These are phyloP conservation scores for Cottoperca gobio DNA, from an alignment of 2,797 vertebrate species.

Conservation along the genomic window DNA sequence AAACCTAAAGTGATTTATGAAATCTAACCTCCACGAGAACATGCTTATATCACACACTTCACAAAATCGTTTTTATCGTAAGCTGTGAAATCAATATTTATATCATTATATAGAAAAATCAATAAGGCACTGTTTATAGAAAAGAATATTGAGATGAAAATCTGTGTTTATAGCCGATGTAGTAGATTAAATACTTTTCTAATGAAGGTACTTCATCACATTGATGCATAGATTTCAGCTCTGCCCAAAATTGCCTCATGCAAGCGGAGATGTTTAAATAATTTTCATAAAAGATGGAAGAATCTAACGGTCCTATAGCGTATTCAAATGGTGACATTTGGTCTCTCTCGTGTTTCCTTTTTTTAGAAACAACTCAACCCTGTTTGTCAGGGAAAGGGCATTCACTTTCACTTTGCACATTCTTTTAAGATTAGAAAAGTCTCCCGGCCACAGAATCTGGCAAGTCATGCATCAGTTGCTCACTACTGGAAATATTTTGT, in stretches of 20 bases:
- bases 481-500: neutral
- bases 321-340: slow-evolving; percentile 46
- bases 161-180: neutral
- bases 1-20: slow-evolving; percentile 3
- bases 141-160: slow-evolving; percentile 8
- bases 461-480: neutral
- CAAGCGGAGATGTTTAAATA: too few relatives aligned
- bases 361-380: slow-evolving; percentile 18
- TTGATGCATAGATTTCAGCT: neutral
- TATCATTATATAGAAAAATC: neutral
- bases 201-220: neutral
- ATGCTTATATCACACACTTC: neutral
- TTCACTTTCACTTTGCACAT: neutral
- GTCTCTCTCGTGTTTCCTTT: slow-evolving; percentile 25
- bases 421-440: neutral
- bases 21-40: neutral
- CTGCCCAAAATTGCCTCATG: neutral
- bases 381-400: slow-evolving; percentile 4
- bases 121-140: neutral
- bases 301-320: slow-evolving; percentile 19
- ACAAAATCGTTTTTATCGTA: neutral
- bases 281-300: too few relatives aligned
- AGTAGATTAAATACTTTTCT: neutral
- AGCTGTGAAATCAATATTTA: neutral
- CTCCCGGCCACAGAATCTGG: neutral